Base-by-base conservation (phyloP, 2,888 invertebrate species). In the Lycophotia porphyrea region DNA sequence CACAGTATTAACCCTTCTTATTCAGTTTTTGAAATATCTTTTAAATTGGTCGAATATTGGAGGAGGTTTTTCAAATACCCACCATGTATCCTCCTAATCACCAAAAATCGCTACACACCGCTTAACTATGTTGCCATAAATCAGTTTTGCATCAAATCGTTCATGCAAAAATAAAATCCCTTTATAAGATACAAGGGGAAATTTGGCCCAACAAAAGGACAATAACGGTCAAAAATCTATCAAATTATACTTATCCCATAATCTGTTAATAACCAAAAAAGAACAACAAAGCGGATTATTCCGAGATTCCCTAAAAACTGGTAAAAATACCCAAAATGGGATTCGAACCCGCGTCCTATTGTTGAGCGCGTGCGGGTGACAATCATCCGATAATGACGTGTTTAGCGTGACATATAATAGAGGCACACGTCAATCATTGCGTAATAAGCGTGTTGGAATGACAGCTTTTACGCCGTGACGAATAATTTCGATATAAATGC, bases 321-420 rank as follows among this genome's bases (percentile, higher is more conserved):
- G 86, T 81, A 89, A 91, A 88, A 89, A 88, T 88, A 84, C 89
- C 89, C 89, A 90, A 90, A 92, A 88, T 66, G 79, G 85, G 84
- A 79, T 76, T 76, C 63, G 18, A 79, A 68, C 84, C 64, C 78
- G 84, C 74, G 88, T 65, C 74, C 86, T 70, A 87, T 92, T 91
- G 87, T 90, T 71, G 36, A 52, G 72, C 84, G 84, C 80, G 81
- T 81, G 87, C 80, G 81, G 81, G 70, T 80, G 90, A 88, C 92
- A 88, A 91, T 90, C 86, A 93, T 90, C 90, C 89, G 84, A 88
- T 92, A 91, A 92, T 92, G 87, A 90, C 87, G 87, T 89, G 88
- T 89, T 90, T 74, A 80, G 86, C 78, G 74, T 84, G 81, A 85
- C 81, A 81, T 83, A 90, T 88, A 85, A 89, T 90, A 82, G 39